phyloP scores from a whole-genome alignment of 2,113 vertebrate genomes.

The Gymnorhina tibicen region DNA sequence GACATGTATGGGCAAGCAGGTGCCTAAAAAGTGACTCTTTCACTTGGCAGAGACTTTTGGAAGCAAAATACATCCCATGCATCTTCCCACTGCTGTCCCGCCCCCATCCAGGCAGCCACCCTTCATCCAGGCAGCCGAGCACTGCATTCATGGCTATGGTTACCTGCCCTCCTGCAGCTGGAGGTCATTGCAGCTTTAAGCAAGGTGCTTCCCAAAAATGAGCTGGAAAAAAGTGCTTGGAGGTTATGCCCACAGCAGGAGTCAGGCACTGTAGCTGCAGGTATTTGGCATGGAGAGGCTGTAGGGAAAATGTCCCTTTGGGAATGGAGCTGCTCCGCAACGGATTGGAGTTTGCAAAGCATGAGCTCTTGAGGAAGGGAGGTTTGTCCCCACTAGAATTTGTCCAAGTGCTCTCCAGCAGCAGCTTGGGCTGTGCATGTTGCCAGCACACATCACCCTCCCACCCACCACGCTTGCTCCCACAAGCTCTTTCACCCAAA shows the following conservation, averaged over 20 bases:
- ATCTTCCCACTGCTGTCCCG: not conserved
- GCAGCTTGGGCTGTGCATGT: not conserved
- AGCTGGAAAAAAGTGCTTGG: not conserved
- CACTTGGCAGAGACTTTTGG: not conserved
- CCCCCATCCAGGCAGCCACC: not conserved
- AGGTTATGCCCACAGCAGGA: not conserved
- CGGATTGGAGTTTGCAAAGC: not conserved
- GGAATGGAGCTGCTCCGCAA: not conserved
- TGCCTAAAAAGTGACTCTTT: not conserved
- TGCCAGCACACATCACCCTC: not conserved
- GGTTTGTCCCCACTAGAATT: not conserved
- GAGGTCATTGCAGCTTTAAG: not conserved
- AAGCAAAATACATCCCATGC: not conserved
- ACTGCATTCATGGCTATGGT: fast-evolving
- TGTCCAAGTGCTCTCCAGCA: not conserved
- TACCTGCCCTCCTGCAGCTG: not conserved
- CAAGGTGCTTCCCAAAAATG: not conserved
- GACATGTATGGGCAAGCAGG: not conserved
- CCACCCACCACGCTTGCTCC: fast-evolving
- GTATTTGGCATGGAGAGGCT: not conserved
- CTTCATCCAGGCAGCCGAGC: not conserved
- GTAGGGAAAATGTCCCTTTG: not conserved
- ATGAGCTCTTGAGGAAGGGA: not conserved
- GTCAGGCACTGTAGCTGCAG: fast-evolving
- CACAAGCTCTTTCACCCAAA: not conserved